A percentile compares a stretch with the other conserved stretches of the same genome.
phyloP scores from a whole-genome alignment of 1,140 invertebrate genomes.

The Ceratitis capitata region DNA sequence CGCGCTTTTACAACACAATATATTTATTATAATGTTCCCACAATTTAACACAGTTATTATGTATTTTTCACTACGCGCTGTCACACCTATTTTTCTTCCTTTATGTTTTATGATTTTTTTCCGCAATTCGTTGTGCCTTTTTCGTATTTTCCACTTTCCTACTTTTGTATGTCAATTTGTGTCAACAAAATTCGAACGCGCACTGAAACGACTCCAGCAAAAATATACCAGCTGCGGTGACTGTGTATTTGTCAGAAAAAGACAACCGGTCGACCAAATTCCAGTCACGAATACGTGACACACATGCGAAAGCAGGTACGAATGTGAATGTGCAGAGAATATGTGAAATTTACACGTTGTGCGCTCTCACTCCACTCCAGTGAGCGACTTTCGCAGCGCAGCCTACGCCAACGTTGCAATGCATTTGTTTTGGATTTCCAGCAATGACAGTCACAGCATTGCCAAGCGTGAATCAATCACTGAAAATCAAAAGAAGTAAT shows the following conservation, averaged over 20 bases:
- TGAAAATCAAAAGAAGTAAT: too few relatives aligned
- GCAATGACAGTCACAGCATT: not conserved
- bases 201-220: slow-evolving; percentile 24
- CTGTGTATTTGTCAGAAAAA: not conserved
- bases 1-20: not conserved
- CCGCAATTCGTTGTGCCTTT: slow-evolving; percentile 24
- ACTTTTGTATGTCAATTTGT: slow-evolving; percentile 39
- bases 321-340: not conserved
- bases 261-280: not conserved
- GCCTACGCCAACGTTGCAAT: not conserved
- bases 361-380: slow-evolving; percentile 31
- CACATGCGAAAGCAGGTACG: slow-evolving; percentile 18
- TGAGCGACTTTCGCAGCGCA: not conserved
- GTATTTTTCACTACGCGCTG: slow-evolving; percentile 19
- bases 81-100: slow-evolving; percentile 40
- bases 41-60: not conserved
- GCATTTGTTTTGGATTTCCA: not conserved
- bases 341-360: not conserved
- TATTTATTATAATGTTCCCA: slow-evolving; percentile 6
- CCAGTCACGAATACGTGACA: slow-evolving; percentile 7
- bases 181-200: slow-evolving; percentile 38
- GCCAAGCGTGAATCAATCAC: not conserved
- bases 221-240: not conserved
- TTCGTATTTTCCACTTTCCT: slow-evolving; percentile 14
- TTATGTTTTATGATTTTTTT: slow-evolving; percentile 37